Evolutionary conservation across 2,888 invertebrate species (phyloP).

Genomic region (Mimumesa dahlbomi): DNA sequence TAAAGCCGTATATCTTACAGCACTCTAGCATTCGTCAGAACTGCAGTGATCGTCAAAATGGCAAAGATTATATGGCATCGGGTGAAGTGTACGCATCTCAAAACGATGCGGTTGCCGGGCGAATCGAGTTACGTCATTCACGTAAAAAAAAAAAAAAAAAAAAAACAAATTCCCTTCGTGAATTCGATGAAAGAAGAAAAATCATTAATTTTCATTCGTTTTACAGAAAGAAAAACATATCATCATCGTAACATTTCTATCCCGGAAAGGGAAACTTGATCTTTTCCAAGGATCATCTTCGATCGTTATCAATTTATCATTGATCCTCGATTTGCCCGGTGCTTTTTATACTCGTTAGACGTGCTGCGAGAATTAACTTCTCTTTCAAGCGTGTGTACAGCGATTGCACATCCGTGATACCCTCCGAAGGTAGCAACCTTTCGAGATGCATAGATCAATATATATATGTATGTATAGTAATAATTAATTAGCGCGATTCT

Average conservation of each 20-base stretch:
- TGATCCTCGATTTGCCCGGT: slow-evolving; percentile 49
- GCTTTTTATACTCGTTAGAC: slow-evolving; percentile 39
- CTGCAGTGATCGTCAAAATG: slow-evolving; percentile 66
- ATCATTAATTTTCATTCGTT: no score
- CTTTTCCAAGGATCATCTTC: no score
- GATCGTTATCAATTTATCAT: no score
- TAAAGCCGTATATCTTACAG: slow-evolving; percentile 79
- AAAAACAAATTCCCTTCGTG: no score
- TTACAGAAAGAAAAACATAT: no score
- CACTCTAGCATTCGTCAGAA: slow-evolving; percentile 80
- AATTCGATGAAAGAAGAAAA: no score
- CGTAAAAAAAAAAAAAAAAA: no score
- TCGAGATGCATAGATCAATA: slow-evolving; percentile 25
- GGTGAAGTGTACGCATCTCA: slow-evolving; percentile 46
- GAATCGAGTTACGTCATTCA: slow-evolving; percentile 32
- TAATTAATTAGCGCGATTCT: no score
- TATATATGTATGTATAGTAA: no score
- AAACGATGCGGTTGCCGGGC: slow-evolving; percentile 33
- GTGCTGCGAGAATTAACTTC: slow-evolving; percentile 55
- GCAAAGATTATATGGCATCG: slow-evolving; percentile 52
- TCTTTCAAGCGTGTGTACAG: slow-evolving; percentile 62
- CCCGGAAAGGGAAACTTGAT: no score
- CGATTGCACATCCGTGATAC: slow-evolving; percentile 59
- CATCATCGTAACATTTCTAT: no score
- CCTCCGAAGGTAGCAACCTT: slow-evolving; percentile 39